phyloP scores from a whole-genome alignment of 2,888 invertebrate genomes.

The Blastobasis lacticolella region DNA sequence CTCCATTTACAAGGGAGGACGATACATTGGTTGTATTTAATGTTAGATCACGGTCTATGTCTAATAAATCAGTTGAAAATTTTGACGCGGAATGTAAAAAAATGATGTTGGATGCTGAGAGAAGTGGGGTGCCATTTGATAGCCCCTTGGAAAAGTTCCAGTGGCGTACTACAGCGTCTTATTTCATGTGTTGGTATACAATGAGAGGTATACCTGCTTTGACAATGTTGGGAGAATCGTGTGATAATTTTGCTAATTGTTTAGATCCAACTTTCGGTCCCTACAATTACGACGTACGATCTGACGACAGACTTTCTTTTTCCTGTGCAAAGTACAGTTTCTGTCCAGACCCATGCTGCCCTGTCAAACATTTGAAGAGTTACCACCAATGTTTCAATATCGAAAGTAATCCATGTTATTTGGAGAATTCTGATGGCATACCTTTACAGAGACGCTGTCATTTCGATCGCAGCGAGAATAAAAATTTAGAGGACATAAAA shows the following conservation, averaged over 20 bases:
- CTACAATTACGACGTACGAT: constrained; percentile 71
- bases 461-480: constrained; percentile 48
- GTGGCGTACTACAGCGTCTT: constrained; percentile 77
- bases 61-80: constrained; percentile 10
- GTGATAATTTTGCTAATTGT: constrained; percentile 77
- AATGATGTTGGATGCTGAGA: constrained; percentile 51
- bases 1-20: constrained; percentile 60
- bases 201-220: constrained; percentile 69
- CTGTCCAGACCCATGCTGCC: constrained; percentile 79
- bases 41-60: constrained; percentile 29
- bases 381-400: constrained; percentile 54
- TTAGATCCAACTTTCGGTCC: constrained; percentile 49
- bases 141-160: constrained; percentile 74
- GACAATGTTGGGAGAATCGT: constrained; percentile 68
- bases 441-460: constrained; percentile 24
- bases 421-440: constrained; percentile 28
- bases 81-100: constrained; percentile 62
- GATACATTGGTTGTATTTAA: constrained; percentile 65
- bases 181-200: constrained; percentile 81
- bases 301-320: constrained; percentile 68
- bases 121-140: constrained; percentile 67
- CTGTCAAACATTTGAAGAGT: constrained; percentile 53
- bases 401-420: constrained; percentile 68
- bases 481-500: constrained; percentile 58
- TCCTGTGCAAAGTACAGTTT: constrained; percentile 78